Evolutionary conservation across 2,113 vertebrate species (phyloP).

Genomic region (Copsychus sechellarum): DNA sequence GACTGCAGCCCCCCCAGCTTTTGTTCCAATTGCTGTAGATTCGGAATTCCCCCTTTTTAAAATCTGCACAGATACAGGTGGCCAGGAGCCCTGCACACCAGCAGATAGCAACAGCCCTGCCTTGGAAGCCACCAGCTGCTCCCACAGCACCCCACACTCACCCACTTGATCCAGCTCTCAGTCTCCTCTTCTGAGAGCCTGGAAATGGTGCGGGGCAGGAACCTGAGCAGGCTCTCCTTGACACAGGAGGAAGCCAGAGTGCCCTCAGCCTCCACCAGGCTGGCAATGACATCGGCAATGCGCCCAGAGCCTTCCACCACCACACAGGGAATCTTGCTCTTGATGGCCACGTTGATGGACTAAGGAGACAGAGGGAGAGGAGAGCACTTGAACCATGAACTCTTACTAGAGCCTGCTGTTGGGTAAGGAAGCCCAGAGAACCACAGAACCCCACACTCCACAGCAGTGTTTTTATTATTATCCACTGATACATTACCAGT

Average conservation of each 20-base stretch:
- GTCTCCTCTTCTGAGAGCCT: conserved; percentile 77
- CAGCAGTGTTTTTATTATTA: not conserved
- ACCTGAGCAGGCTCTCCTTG: conserved; percentile 78
- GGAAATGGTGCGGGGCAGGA: conserved; percentile 76
- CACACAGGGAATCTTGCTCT: conserved; percentile 82
- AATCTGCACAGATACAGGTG: rapidly evolving
- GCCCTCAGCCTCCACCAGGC: conserved; percentile 73
- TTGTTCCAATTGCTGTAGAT: not conserved
- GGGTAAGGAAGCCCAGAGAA: not conserved
- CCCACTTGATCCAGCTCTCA: conserved; percentile 79
- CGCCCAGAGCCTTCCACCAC: conserved; percentile 82
- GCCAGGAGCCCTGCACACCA: not conserved
- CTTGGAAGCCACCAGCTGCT: not conserved
- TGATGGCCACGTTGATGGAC: conserved; percentile 79
- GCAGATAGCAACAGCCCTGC: not conserved
- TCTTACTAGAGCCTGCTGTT: not conserved
- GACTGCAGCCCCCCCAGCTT: rapidly evolving
- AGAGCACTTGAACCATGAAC: not conserved
- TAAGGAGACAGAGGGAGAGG: not conserved
- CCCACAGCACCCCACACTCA: not conserved
- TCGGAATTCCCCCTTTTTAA: not conserved
- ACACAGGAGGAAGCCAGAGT: conserved; percentile 69
- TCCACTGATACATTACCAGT: not conserved
- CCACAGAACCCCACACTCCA: rapidly evolving
- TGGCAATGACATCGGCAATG: conserved; percentile 76